A percentile compares a stretch with the other conserved stretches of the same genome.
Evolutionary conservation across 1,140 invertebrate species (phyloP).

Genomic region (Sycophila sp.): DNA sequence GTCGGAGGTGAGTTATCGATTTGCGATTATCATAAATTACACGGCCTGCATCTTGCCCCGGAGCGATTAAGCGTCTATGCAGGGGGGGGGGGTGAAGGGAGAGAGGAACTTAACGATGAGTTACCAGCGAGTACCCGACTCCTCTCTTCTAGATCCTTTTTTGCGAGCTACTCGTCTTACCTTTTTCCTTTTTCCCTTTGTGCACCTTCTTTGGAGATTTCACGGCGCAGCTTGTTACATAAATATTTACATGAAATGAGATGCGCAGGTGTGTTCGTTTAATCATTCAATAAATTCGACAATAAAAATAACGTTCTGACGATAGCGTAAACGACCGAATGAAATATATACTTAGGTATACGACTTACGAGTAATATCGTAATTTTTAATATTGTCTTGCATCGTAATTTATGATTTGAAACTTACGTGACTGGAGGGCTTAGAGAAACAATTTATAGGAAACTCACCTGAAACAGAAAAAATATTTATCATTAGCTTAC

Average conservation of each 20-base stretch:
- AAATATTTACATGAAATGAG: background rate
- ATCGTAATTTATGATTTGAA: background rate
- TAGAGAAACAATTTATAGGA: background rate
- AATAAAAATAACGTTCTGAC: no score
- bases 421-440: constrained; percentile 7
- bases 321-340: no score
- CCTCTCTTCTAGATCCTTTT: background rate
- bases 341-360: no score
- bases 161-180: background rate
- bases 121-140: background rate
- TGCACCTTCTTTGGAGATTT: no score
- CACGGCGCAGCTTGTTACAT: background rate
- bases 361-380: no score
- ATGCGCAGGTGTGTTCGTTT: background rate
- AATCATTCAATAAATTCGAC: no score
- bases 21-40: constrained; percentile 59
- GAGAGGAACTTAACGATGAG: background rate
- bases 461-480: constrained; percentile 35
- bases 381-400: no score
- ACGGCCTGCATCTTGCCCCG: background rate
- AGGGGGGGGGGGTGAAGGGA: background rate
- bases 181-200: background rate
- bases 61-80: background rate
- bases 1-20: constrained; percentile 50
- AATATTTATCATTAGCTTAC: background rate